Evolutionary conservation across 2,888 invertebrate genomes (phyloP), one percentile per base, ranked within the genome.

Genomic region (Stegana nigrithorax): DNA sequence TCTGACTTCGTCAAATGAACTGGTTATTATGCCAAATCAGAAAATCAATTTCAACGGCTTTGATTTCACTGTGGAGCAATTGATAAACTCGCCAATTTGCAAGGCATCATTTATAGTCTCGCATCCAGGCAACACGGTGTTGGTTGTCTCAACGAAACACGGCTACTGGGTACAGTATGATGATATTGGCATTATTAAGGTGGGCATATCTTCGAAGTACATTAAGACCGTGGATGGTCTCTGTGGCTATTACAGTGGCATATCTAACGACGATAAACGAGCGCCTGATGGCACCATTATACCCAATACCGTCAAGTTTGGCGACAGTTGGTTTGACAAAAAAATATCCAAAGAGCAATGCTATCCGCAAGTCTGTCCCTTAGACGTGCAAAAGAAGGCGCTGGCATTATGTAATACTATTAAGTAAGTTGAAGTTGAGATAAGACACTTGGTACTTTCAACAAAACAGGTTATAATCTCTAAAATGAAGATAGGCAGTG

Each of bases 131-230:
- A 89, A 91, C 62, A 90, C 90, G 0, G 84, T 93, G 0, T 86
- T 91, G 1, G 89, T 93, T 65, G 88, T 90, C 19, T 93, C 92
- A 0, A 88, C 89, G 64, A 88, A 88, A 62, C 91, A 92, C 73
- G 91, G 91, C 59, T 93, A 93, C 80, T 92, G 91, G 86, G 89
- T 93, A 1, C 87, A 91, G 1, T 92, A 92, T 86, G 91, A 90
- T 75, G 87, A 87, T 3, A 89, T 90, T 59, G 91, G 91, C 2
- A 90, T 91, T 78, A 87, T 90, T 0, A 92, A 91, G 83, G 88
- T 95, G 70, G 92, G 91, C 67, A 91, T 93, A 0, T 87, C 89
- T 0, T 89, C 89, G 58, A 89, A 89, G 71, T 87, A 90, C 69
- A 82, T 86, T 64, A 88, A 89, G 7, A 87, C 88, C 44, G 91